A percentile compares a stretch with the other conserved stretches of the same genome.
Conservation (phyloP, 2,797 vertebrate species). For the Epinephelus coioides region DNA sequence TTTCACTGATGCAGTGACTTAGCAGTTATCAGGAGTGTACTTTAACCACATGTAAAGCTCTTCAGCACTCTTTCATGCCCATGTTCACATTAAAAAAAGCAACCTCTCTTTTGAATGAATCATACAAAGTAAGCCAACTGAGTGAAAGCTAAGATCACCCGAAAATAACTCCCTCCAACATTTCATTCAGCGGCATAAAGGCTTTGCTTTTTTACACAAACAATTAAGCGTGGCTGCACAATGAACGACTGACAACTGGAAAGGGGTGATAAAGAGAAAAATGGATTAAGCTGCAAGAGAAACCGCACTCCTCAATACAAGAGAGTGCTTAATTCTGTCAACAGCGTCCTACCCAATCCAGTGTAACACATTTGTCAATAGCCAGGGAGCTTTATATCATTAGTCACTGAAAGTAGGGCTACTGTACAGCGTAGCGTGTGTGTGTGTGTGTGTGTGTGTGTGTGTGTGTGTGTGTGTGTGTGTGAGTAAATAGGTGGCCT, state of each 20-base stretch:
- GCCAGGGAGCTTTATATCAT: constrained; percentile 27
- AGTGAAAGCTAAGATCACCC: constrained; percentile 16
- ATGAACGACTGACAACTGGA: constrained; percentile 34
- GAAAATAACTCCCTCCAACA: not conserved
- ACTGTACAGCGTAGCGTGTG: not conserved
- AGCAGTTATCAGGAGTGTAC: not conserved
- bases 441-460: not conserved
- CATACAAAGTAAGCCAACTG: not conserved
- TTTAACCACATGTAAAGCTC: not conserved
- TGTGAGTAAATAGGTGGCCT: not conserved
- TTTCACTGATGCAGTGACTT: too few species aligned
- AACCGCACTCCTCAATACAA: constrained; percentile 10
- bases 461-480: not conserved
- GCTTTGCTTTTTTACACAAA: constrained; percentile 43
- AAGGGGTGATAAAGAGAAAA: constrained; percentile 49
- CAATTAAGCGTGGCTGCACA: constrained; percentile 26
- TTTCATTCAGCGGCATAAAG: constrained; percentile 5
- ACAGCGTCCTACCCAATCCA: constrained; percentile 26
- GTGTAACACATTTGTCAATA: constrained; percentile 43
- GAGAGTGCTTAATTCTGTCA: constrained; percentile 41
- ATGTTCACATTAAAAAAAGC: constrained; percentile 4
- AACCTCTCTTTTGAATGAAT: constrained; percentile 12
- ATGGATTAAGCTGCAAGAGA: constrained; percentile 25
- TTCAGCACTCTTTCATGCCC: not conserved
- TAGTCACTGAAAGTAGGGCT: constrained; percentile 9